Percentiles rank a stretch among this genome's conserved stretches.
Conservation (phyloP, 2,888 invertebrate genomes). For the Brachynemurus nebulosus region DNA sequence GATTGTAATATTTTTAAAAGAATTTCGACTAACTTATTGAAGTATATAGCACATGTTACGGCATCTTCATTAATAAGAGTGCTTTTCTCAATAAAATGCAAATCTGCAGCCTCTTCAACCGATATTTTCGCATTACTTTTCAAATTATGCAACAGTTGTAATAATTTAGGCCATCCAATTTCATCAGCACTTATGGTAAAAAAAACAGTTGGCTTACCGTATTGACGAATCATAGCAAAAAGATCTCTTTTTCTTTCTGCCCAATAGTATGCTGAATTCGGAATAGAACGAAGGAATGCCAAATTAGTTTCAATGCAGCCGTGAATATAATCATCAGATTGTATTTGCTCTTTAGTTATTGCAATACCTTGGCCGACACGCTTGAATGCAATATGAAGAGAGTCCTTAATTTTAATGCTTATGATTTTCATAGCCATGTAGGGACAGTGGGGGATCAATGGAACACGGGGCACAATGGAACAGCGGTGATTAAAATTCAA, state of each 20-base stretch:
- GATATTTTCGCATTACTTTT: slow-evolving; percentile 7
- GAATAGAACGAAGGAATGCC: slow-evolving; percentile 25
- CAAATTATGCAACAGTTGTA: slow-evolving; percentile 25
- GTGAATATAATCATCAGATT: slow-evolving; percentile 24
- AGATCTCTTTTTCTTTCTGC: slow-evolving; percentile 26
- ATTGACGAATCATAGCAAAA: slow-evolving; percentile 29
- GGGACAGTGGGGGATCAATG: too few relatives aligned
- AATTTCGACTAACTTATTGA: slow-evolving; percentile 26
- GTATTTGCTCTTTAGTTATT: slow-evolving; percentile 23
- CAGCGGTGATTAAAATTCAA: too few relatives aligned
- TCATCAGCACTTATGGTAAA: slow-evolving; percentile 30
- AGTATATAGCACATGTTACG: slow-evolving; percentile 22
- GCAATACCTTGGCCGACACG: slow-evolving; percentile 21
- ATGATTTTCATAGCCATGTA: slow-evolving; percentile 23
- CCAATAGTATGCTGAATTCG: slow-evolving; percentile 29
- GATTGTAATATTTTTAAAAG: slow-evolving; percentile 22
- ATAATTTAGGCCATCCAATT: slow-evolving; percentile 25
- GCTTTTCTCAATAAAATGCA: slow-evolving; percentile 19
- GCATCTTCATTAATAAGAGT: slow-evolving; percentile 24
- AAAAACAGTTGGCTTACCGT: slow-evolving; percentile 27
- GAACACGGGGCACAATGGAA: too few relatives aligned
- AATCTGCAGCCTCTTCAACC: slow-evolving; percentile 6
- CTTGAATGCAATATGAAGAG: slow-evolving; percentile 19
- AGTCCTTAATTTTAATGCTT: slow-evolving; percentile 13
- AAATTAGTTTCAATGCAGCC: slow-evolving; percentile 24